Evolutionary conservation across 1,140 invertebrate genomes (phyloP), one percentile per base, ranked within the genome.

Genomic region (Trypoxylus dichotomus): DNA sequence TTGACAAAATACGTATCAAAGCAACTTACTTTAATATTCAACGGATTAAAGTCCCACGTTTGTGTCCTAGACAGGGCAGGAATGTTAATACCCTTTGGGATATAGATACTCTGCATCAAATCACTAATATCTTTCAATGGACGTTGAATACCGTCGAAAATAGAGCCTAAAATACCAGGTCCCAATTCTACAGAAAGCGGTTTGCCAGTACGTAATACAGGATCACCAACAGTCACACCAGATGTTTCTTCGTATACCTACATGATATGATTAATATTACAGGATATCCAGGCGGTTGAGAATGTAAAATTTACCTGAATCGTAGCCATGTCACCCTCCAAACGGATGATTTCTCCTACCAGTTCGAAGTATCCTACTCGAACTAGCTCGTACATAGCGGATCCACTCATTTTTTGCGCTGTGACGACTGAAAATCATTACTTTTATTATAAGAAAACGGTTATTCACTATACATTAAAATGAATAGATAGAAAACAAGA

Each of bases 361-460:
- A 99, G 89, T 88, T 99, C 97, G 81, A 93, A 92, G 87, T 99
- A 98, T 15, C 98, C 98, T 8, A 99, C 98, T 85, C 98, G 92
- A 74, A 99, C 98, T 88, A 99, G 87, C 88, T 99, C 98, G 92
- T 99, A 99, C 98, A 99, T 99, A 91, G 98, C 98, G 11, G 98
- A 96, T 79, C 98, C 98, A 79, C 97, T 94, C 98, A 99, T 99
- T 85, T 96, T 95, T 87, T 99, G 97, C 77, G 98, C 98, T 19
- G 97, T 99, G 42, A 99, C 98, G 83, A 99, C 98, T 98, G 86
- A 29, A 29, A 41, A 25, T 13, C 76, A 74, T n/a, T 32, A 32
- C 7, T 3, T 32, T 32, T 32, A 32, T 32, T 32, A 32, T 32
- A 32, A 32, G 41, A 15, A 76, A 78, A 74, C 76, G 19, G n/a